Evolutionary conservation across 2,888 invertebrate genomes (phyloP).

Genomic region (Graphium colonna): DNA sequence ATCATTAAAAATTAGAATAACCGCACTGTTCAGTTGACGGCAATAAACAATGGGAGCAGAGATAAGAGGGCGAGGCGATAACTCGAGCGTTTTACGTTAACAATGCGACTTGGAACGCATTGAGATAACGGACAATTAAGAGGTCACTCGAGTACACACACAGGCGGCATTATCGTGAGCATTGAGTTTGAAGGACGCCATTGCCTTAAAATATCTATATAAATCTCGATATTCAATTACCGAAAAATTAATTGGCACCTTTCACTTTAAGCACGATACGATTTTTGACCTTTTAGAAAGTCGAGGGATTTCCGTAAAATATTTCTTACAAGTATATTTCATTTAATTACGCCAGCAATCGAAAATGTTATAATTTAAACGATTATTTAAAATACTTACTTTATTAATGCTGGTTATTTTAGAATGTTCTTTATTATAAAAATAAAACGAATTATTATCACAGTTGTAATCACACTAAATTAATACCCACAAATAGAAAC

Average conservation of each 20-base stretch:
- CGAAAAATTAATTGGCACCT: too few species aligned
- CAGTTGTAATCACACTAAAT: conserved; percentile 25
- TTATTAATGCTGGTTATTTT: background rate
- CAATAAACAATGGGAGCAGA: conserved; percentile 47
- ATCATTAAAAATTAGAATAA: conserved; percentile 36
- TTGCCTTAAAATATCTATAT: too few species aligned
- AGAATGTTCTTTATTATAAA: conserved; percentile 7
- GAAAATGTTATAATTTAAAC: too few species aligned
- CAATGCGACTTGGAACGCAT: conserved; percentile 36
- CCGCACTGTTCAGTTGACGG: conserved; percentile 40
- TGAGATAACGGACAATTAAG: conserved; percentile 44
- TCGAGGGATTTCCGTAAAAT: too few species aligned
- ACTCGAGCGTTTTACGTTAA: conserved; percentile 38
- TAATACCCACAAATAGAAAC: conserved; percentile 15
- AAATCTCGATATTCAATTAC: too few species aligned
- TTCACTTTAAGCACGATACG: too few species aligned
- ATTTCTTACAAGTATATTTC: too few species aligned
- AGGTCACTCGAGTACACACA: conserved; percentile 42
- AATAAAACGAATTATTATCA: conserved; percentile 33
- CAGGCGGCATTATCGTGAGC: background rate
- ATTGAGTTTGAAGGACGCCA: too few species aligned
- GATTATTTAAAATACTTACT: conserved; percentile 14
- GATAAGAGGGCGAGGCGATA: conserved; percentile 48
- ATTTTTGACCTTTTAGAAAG: too few species aligned
- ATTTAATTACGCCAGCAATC: too few species aligned